Percentiles rank a stretch among this genome's conserved stretches.
Conservation (phyloP, 2,888 invertebrate species). For the Keiferia lycopersicella region DNA sequence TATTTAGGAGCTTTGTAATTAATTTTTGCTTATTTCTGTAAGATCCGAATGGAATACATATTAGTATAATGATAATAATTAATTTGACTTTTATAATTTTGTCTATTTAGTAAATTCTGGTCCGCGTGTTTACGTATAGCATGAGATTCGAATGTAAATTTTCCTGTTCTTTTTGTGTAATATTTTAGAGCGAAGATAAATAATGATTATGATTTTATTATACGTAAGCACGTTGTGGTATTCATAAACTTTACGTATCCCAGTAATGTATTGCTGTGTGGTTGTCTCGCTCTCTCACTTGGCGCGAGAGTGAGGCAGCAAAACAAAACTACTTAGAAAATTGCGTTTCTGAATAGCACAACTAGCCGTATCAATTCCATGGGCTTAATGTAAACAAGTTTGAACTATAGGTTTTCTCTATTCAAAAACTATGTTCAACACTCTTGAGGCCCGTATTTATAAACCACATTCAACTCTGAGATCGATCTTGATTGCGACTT, state of each 20-base stretch:
- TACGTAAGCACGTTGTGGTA: constrained; percentile 49
- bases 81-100: constrained; percentile 29
- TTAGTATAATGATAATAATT: constrained; percentile 28
- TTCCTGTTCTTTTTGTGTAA: constrained; percentile 31
- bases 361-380: constrained; percentile 41
- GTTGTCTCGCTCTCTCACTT: constrained; percentile 13
- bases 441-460: too few relatives aligned
- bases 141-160: constrained; percentile 27
- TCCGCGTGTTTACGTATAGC: constrained; percentile 47
- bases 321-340: neutral
- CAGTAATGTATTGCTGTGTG: neutral
- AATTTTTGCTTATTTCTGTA: constrained; percentile 48
- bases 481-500: too few relatives aligned
- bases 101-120: constrained; percentile 45
- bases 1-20: constrained; percentile 56
- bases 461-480: too few relatives aligned
- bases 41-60: constrained; percentile 47
- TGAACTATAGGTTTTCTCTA: constrained; percentile 22
- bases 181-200: neutral
- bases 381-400: constrained; percentile 75
- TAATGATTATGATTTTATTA: constrained; percentile 30
- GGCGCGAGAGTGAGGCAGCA: neutral
- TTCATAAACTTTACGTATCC: constrained; percentile 17
- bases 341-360: constrained; percentile 32
- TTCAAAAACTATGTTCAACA: neutral